These are phyloP conservation scores for Muschampia plurimacula DNA, from an alignment of 2,888 invertebrate species.

Conservation along the genomic window DNA sequence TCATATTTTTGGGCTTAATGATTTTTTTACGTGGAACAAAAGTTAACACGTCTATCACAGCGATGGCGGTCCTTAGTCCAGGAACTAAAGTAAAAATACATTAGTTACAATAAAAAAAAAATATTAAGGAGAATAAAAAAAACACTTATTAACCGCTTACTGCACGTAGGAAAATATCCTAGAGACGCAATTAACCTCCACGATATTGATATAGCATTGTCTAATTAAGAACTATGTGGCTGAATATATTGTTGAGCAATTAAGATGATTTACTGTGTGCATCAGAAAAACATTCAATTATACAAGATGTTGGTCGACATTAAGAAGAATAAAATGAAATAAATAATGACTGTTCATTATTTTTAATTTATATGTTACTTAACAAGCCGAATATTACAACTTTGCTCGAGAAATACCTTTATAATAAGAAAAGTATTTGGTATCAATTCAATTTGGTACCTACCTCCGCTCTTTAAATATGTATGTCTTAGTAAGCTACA, in stretches of 20 bases:
- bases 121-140: background rate
- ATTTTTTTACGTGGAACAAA: too few species aligned
- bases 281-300: slow-evolving; percentile 31
- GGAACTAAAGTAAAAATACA: too few species aligned
- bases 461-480: too few species aligned
- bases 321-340: slow-evolving; percentile 13
- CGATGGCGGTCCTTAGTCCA: too few species aligned
- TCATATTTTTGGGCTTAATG: too few species aligned
- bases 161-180: slow-evolving; percentile 11
- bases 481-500: too few species aligned
- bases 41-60: too few species aligned
- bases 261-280: slow-evolving; percentile 26
- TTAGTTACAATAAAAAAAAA: too few species aligned
- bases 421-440: background rate
- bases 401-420: background rate
- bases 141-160: slow-evolving; percentile 3
- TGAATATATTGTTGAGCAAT: slow-evolving; percentile 28
- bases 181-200: slow-evolving; percentile 28
- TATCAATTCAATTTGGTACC: background rate
- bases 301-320: background rate
- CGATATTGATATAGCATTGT: slow-evolving; percentile 22
- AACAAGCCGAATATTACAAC: background rate
- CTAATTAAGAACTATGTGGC: slow-evolving; percentile 23
- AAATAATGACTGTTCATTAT: slow-evolving; percentile 11
- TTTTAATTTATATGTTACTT: slow-evolving; percentile 7